Evolutionary conservation across 2,113 vertebrate species (phyloP).

Genomic region (Rhizomys pruinosus): DNA sequence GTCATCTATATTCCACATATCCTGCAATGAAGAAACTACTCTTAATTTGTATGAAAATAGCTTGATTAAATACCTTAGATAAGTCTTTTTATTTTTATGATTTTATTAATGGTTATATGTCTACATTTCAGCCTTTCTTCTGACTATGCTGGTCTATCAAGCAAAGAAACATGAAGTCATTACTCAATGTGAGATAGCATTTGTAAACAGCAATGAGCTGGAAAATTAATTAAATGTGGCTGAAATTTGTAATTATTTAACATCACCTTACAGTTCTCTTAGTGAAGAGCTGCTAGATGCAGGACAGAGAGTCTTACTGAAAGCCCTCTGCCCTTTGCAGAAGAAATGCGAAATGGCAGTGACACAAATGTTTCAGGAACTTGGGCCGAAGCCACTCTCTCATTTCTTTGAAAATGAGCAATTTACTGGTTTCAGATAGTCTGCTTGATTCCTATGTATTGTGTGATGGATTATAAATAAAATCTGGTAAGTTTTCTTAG

Average conservation of each 20-base stretch:
- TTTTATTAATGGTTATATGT: constrained; percentile 36
- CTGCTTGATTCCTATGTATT: not conserved
- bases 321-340: constrained; percentile 11
- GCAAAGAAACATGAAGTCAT: constrained; percentile 60
- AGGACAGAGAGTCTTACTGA: not conserved
- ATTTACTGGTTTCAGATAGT: not conserved
- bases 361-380: not conserved
- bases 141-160: not conserved
- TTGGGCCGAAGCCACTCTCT: not conserved
- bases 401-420: constrained; percentile 21
- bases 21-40: not conserved
- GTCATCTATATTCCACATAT: not conserved
- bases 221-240: constrained; percentile 77
- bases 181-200: constrained; percentile 62
- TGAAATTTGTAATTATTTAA: constrained; percentile 73
- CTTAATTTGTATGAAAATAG: constrained; percentile 50
- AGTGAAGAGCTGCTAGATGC: not conserved
- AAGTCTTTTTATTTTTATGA: not conserved
- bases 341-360: constrained; percentile 12
- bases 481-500: not conserved
- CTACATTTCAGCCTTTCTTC: constrained; percentile 22
- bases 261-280: constrained; percentile 40
- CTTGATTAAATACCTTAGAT: constrained; percentile 5
- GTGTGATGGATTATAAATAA: not conserved
- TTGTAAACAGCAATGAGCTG: constrained; percentile 65